These are phyloP conservation scores for Ligdia adustata DNA, from an alignment of 2,888 invertebrate species.

Conservation along the genomic window DNA sequence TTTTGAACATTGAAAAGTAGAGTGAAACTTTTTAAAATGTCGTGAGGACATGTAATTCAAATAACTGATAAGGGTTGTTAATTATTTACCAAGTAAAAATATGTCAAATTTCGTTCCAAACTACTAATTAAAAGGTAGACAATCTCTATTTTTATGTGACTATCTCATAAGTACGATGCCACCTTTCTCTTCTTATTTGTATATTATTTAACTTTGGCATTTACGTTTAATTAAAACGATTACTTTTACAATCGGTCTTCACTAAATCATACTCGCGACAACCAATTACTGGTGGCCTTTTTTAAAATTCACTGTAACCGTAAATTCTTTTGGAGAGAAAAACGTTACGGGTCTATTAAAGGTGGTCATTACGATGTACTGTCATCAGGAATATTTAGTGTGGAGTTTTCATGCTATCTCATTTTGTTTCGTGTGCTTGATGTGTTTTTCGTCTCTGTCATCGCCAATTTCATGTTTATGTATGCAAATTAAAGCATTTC, in stretches of 20 bases:
- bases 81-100: no score
- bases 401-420: conserved; percentile 25
- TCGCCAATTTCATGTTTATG: conserved; percentile 66
- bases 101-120: no score
- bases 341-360: conserved; percentile 29
- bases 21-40: no score
- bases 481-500: conserved; percentile 76
- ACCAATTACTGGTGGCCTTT: conserved; percentile 37
- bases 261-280: conserved; percentile 36
- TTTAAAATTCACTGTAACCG: conserved; percentile 17
- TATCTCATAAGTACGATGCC: conserved; percentile 7
- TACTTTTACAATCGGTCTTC: conserved; percentile 43
- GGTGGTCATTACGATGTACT: conserved; percentile 25
- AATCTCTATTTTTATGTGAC: conserved; percentile 1
- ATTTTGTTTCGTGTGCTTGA: conserved; percentile 36
- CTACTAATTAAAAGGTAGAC: no score
- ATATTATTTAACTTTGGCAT: conserved; percentile 30
- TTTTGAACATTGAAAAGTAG: no score
- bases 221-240: conserved; percentile 45
- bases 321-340: conserved; percentile 29
- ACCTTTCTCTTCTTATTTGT: conserved; percentile 29
- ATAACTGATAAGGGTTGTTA: no score
- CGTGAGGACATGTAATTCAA: no score
- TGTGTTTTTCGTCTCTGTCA: conserved; percentile 45
- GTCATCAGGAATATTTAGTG: not conserved